Evolutionary conservation across 2,113 vertebrate genomes (phyloP).

Genomic region (Echinops telfairi): DNA sequence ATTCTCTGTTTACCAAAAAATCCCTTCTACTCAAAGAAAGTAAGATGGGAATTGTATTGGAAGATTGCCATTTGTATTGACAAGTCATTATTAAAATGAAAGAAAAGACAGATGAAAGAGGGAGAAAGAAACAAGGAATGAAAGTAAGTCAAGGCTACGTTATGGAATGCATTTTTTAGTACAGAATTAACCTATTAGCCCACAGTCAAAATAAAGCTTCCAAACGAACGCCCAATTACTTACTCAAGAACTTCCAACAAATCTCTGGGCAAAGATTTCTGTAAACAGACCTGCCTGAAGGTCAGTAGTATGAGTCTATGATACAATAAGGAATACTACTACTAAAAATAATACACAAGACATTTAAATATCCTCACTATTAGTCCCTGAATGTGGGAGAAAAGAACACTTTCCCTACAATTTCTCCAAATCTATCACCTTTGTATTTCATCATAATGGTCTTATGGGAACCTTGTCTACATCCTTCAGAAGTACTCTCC

Average conservation of each 20-base stretch:
- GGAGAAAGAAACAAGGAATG: background rate
- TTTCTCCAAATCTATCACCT: background rate
- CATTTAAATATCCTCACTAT: background rate
- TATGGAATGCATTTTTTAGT: slow-evolving; percentile 16
- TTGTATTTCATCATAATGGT: background rate
- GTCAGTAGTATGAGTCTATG: background rate
- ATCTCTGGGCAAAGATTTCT: background rate
- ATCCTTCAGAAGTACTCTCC: slow-evolving; percentile 29
- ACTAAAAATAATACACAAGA: background rate
- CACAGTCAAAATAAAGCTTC: slow-evolving; percentile 65
- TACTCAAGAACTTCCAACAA: background rate
- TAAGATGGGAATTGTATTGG: slow-evolving; percentile 35
- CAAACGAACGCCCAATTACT: slow-evolving; percentile 26
- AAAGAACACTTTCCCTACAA: background rate
- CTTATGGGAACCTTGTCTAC: background rate
- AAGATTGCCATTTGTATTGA: slow-evolving; percentile 45
- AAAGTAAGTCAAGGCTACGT: slow-evolving; percentile 8
- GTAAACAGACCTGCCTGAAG: slow-evolving; percentile 9
- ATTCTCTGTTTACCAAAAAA: slow-evolving; percentile 58
- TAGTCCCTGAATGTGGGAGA: slow-evolving; percentile 11
- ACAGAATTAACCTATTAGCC: slow-evolving; percentile 60
- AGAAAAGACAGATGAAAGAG: slow-evolving; percentile 20
- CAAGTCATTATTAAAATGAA: slow-evolving; percentile 29
- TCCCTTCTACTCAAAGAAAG: slow-evolving; percentile 25
- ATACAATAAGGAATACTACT: background rate